A percentile compares a stretch with the other conserved stretches of the same genome.
phyloP scores from a whole-genome alignment of 2,888 invertebrate genomes.

The Drosophila yooni region DNA sequence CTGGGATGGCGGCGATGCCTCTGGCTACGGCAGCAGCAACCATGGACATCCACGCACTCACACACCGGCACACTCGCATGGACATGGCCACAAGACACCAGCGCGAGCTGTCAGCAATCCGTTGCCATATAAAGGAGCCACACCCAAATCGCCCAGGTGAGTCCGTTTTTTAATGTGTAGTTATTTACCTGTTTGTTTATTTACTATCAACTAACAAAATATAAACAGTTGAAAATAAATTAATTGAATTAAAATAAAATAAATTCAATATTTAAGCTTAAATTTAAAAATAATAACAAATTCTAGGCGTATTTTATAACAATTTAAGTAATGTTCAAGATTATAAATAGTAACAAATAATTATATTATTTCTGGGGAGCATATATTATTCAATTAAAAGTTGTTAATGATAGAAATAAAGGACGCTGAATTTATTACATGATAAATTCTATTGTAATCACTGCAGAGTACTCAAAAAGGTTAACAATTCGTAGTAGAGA shows the following conservation, averaged over 20 bases:
- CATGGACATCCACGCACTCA: slow-evolving; percentile 44
- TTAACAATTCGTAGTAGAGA: neutral
- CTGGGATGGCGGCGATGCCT: slow-evolving; percentile 73
- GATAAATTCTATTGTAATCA: no score
- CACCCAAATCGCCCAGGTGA: slow-evolving; percentile 84
- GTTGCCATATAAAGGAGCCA: slow-evolving; percentile 79
- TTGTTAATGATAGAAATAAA: neutral
- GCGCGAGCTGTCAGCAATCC: slow-evolving; percentile 77
- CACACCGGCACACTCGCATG: slow-evolving; percentile 38
- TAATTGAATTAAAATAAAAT: neutral
- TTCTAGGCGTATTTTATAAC: neutral
- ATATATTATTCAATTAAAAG: neutral
- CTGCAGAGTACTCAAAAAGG: neutral
- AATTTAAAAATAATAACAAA: no score
- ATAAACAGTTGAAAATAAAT: neutral
- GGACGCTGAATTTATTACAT: neutral
- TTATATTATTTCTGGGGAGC: neutral
- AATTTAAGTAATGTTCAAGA: no score
- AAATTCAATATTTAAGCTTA: neutral
- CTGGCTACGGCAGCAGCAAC: slow-evolving; percentile 33
- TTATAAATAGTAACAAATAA: neutral
- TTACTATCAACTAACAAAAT: neutral
- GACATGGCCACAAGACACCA: slow-evolving; percentile 62
- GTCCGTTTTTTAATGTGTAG: slow-evolving; percentile 3
- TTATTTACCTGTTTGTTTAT: neutral